phyloP scores from a whole-genome alignment of 2,797 vertebrate genomes.

The Limnodromus scolopaceus region DNA sequence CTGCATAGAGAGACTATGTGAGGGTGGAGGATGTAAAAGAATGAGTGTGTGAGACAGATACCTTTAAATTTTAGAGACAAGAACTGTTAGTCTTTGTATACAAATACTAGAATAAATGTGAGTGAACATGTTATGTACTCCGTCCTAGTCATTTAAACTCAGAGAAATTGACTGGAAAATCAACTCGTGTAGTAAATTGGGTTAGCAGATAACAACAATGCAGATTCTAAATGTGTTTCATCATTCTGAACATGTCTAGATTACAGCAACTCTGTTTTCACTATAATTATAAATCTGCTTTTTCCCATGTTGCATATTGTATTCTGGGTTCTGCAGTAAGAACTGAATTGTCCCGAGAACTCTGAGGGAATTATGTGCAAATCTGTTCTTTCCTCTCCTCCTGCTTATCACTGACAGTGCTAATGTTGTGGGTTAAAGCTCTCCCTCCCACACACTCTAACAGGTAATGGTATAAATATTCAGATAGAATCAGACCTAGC shows the following conservation, averaged over 20 bases:
- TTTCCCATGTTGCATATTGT: not conserved
- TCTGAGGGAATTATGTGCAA: not conserved
- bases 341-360: not conserved
- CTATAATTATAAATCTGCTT: not conserved
- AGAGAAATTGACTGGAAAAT: constrained; percentile 66
- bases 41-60: not conserved
- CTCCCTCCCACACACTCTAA: not conserved
- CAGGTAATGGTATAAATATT: not conserved
- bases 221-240: constrained; percentile 18
- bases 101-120: constrained; percentile 1
- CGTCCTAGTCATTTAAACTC: not conserved
- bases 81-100: not conserved
- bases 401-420: not conserved
- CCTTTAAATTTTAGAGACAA: not conserved
- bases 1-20: not conserved
- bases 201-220: constrained; percentile 44
- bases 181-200: constrained; percentile 3
- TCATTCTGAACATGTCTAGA: constrained; percentile 27
- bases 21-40: not conserved
- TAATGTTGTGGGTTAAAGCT: not conserved
- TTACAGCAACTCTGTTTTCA: not conserved
- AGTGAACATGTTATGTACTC: not conserved
- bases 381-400: not conserved
- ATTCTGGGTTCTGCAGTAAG: not conserved
- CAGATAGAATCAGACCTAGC: not conserved